phyloP scores from a whole-genome alignment of 2,797 vertebrate species.

The Rhabdophis nuchalis region DNA sequence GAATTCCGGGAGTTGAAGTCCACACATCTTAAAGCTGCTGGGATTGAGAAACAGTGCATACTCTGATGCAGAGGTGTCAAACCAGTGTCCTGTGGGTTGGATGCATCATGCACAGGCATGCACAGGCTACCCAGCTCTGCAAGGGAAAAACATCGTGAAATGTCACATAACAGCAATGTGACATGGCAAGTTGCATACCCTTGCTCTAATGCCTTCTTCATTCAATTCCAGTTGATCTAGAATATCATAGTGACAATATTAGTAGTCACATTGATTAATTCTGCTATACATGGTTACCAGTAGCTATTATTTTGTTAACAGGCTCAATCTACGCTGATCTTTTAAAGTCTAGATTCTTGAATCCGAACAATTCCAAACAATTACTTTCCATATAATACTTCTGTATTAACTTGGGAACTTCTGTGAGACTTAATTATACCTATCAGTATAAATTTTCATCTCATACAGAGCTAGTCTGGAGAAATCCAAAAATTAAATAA shows the following conservation, averaged over 20 bases:
- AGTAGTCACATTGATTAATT: background rate
- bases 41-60: background rate
- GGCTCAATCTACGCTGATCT: background rate
- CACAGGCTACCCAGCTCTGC: too few relatives aligned
- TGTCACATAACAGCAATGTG: too few relatives aligned
- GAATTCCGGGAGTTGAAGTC: background rate
- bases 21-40: background rate
- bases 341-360: background rate
- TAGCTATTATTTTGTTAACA: background rate
- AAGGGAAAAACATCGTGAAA: too few relatives aligned
- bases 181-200: too few relatives aligned
- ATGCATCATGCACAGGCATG: too few relatives aligned
- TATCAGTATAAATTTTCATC: background rate
- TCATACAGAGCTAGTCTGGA: background rate
- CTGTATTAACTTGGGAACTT: background rate
- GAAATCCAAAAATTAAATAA: background rate
- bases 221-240: background rate
- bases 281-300: background rate
- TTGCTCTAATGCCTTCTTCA: background rate
- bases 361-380: background rate
- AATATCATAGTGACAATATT: background rate
- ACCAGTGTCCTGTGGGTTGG: too few relatives aligned
- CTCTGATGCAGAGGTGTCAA: too few relatives aligned
- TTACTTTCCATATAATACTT: background rate
- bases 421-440: background rate